Evolutionary conservation across 2,113 vertebrate genomes (phyloP), one percentile per base, ranked within the genome.

Genomic region (Pangasianodon hypophthalmus): DNA sequence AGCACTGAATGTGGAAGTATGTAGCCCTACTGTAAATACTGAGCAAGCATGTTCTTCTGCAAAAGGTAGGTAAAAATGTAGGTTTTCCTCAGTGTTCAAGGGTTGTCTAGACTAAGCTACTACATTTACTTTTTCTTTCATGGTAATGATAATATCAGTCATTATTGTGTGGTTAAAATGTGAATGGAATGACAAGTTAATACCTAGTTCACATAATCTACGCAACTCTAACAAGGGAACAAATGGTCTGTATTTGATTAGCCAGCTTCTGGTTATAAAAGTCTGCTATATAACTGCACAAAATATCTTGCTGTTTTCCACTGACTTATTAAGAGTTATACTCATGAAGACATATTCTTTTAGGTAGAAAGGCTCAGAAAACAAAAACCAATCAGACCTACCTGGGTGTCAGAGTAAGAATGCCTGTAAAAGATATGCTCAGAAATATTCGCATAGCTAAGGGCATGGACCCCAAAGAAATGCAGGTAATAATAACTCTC

Each of bases 361-460:
- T 91, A 96, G 96, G 87, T n/a, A 2, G 80, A 77, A 95, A 93
- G 89, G 82, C 87, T 86, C 58, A 90, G 18, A 58, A 92, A 44
- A 89, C 52, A 10, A 89, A 81, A 5, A 18, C 88, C 32, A 95
- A 95, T 44, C 96, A 94, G 93, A 95, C 94, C 37, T 97, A 97
- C 92, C 91, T 97, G 5, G 97, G 97, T 0, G 97, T 98, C 41
- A 96, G 97, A 48, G 97, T 98, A 6, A 96, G 95, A 92, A 96
- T 96, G 96, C 97, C 97, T 0, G 97, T 98, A 0, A 95, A 94
- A 88, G 97, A 98, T 60, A 44, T 98, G 87, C 94, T 98, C 86
- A 95, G 90, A 46, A 96, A 96, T 83, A 94, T 96, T 19, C 95
- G 97, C 0, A 89, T 95, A 6, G 94, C 96, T 83, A 95, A 94